Evolutionary conservation across 2,113 vertebrate species (phyloP).

Genomic region (Eudorcas thomsonii): DNA sequence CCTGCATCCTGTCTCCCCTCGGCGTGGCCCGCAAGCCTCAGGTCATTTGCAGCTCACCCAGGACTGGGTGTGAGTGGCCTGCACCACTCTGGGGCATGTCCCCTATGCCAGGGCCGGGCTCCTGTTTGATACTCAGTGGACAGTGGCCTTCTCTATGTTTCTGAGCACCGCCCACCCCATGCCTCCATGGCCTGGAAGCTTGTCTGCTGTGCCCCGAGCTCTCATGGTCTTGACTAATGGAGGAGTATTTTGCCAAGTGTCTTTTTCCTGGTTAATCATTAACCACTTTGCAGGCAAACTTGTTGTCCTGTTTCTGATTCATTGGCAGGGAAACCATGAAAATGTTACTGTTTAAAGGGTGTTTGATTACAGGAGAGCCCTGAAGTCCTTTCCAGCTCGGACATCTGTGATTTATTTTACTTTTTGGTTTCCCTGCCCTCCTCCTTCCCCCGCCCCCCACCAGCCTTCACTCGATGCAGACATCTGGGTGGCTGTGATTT

Average conservation of each 20-base stretch:
- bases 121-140: not conserved
- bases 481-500: no score
- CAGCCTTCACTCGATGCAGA: no score
- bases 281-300: not conserved
- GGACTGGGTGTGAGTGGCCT: not conserved
- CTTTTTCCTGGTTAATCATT: not conserved
- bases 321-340: not conserved
- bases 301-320: not conserved
- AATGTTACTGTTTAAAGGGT: not conserved
- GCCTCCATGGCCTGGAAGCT: fast-evolving
- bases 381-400: not conserved
- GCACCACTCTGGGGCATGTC: fast-evolving
- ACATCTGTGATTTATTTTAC: not conserved
- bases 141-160: fast-evolving
- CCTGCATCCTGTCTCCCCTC: fast-evolving
- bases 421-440: fast-evolving
- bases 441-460: not conserved
- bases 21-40: fast-evolving
- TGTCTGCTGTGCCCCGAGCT: fast-evolving
- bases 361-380: not conserved
- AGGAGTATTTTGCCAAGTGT: not conserved
- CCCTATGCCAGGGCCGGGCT: fast-evolving
- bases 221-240: not conserved
- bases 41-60: not conserved
- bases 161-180: not conserved